Base-by-base conservation (phyloP, 2,888 invertebrate genomes). In the Dasysyrphus albostriatus region DNA sequence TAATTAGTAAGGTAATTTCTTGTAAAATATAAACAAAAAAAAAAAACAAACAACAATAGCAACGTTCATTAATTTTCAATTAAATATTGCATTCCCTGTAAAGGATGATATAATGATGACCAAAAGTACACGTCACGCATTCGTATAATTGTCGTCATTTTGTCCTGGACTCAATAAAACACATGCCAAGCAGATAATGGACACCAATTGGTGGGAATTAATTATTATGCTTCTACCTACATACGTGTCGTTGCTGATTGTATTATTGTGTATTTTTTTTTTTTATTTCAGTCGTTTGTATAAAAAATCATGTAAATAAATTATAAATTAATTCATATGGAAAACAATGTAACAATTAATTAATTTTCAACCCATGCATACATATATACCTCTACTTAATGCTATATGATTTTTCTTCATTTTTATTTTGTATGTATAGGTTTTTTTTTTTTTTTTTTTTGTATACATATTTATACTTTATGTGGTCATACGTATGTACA, bases 311-410 rank as follows among this genome's bases (percentile, higher is more conserved):
- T 85, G 85, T 85, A 82, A 85, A 85, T 85, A 85, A 69, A 77
- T 85, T 67, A 73, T 59, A 73, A 77, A 82, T 74, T 65, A 85
- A 73, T 76, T 85, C 73, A 73, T 74, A 73, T 82, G 69, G 69
- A 82, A 84, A 84, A 81, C 65, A 76, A 76, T 84, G 81, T 81
- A 81, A 75, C 80, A 76, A 84, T 81, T 84, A 84, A 84, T 84
- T 85, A 77, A 82, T 85, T 77, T 82, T 49, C 67, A 77, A 74
- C 56, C 70, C 75, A n/a, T 39, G 39, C 67, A 65, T 49, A 32
- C 76, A n/a, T 24, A 24, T 24, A 24, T 24, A 24, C 24, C 24
- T 24, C 54, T 29, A 58, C 72, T 76, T 73, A 54, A 77, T 72
- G 49, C 59, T 59, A 59, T 59, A 59, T 37, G 51, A 37, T 19